Percentiles rank a stretch among this genome's conserved stretches.
Conservation (phyloP, 1,140 invertebrate species). For the Neomicropteryx cornuta region DNA sequence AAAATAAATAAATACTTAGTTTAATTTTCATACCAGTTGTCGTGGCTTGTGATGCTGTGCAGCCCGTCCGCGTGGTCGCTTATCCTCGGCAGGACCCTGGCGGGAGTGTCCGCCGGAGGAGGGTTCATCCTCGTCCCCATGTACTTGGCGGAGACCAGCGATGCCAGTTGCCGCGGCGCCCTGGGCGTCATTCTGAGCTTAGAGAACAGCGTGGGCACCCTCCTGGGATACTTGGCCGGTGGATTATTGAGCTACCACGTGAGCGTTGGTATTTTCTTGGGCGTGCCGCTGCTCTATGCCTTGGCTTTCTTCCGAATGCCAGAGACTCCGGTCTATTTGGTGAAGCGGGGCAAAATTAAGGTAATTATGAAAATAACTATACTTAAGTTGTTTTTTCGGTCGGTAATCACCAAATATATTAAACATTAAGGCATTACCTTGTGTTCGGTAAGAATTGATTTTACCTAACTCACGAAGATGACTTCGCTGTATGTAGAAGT, state of each 20-base stretch:
- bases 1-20: too few relatives aligned
- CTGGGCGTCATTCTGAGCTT: slow-evolving; percentile 45
- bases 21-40: too few relatives aligned
- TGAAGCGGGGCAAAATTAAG: slow-evolving; percentile 8
- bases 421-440: too few relatives aligned
- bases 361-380: too few relatives aligned
- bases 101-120: slow-evolving; percentile 26
- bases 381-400: too few relatives aligned
- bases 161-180: slow-evolving; percentile 46
- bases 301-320: slow-evolving; percentile 15
- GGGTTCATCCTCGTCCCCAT: slow-evolving; percentile 29
- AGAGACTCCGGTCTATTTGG: slow-evolving; percentile 15
- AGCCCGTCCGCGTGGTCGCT: not conserved
- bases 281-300: slow-evolving; percentile 11
- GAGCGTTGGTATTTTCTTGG: slow-evolving; percentile 24
- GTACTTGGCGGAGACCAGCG: slow-evolving; percentile 51
- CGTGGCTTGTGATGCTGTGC: too few relatives aligned
- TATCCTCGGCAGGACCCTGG: slow-evolving; percentile 22
- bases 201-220: slow-evolving; percentile 46
- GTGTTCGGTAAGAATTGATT: too few relatives aligned
- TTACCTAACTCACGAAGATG: too few relatives aligned
- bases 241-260: slow-evolving; percentile 28
- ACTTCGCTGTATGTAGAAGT: too few relatives aligned
- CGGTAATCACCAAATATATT: too few relatives aligned
- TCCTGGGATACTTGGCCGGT: slow-evolving; percentile 43